A percentile compares a stretch with the other conserved stretches of the same genome.
phyloP scores from a whole-genome alignment of 2,797 vertebrate species.

The Schizopygopsis pylzovi region DNA sequence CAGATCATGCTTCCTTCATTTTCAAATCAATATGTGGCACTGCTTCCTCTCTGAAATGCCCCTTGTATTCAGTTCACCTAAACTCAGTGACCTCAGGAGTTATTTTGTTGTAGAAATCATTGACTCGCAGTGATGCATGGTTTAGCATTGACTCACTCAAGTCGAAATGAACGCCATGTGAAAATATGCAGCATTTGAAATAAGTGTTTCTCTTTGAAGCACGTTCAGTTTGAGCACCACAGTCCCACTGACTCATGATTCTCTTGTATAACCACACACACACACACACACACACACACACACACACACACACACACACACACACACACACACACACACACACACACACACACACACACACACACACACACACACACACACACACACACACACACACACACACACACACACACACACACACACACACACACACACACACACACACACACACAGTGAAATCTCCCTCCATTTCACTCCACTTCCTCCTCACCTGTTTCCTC shows the following conservation, averaged over 20 bases:
- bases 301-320: no score
- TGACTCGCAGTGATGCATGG: conserved; percentile 24
- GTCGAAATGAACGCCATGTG: conserved; percentile 11
- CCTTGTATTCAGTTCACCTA: conserved; percentile 7
- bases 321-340: no score
- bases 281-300: not conserved
- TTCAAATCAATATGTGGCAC: not conserved
- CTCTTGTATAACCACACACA: not conserved
- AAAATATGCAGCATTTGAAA: conserved; percentile 25
- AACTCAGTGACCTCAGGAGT: conserved; percentile 32
- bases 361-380: conserved; percentile 21
- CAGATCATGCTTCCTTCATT: not conserved
- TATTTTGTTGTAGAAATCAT: conserved; percentile 34
- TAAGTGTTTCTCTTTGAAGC: conserved; percentile 27
- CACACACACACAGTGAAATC: conserved; percentile 62
- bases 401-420: not conserved
- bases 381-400: conserved; percentile 20
- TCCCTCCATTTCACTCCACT: conserved; percentile 61
- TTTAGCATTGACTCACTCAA: conserved; percentile 32
- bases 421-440: not conserved
- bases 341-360: not conserved
- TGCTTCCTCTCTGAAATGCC: conserved; percentile 3
- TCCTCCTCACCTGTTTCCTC: conserved; percentile 79
- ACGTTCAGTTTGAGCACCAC: not conserved
- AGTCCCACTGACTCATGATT: conserved; percentile 37